phyloP scores from a whole-genome alignment of 2,113 vertebrate species.

The Microcebus ravelobensis region DNA sequence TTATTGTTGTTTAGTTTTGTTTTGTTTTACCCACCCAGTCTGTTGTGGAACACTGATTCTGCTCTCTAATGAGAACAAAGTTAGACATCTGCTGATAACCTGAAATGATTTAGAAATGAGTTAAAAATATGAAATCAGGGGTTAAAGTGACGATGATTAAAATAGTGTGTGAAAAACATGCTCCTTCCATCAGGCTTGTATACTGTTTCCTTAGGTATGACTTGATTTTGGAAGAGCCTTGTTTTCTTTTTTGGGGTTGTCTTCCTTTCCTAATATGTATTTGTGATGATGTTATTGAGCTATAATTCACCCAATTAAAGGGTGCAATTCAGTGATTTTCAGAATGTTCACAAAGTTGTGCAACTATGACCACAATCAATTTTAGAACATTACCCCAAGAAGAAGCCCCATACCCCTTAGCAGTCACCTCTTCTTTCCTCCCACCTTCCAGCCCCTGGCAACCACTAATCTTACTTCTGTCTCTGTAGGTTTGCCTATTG shows the following conservation, averaged over 20 bases:
- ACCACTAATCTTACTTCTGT: neutral
- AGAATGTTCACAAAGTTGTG: neutral
- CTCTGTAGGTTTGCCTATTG: neutral
- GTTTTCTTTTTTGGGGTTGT: conserved; percentile 11
- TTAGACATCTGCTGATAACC: conserved; percentile 35
- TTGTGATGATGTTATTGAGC: conserved; percentile 2
- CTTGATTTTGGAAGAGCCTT: conserved; percentile 45
- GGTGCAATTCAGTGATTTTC: conserved; percentile 27
- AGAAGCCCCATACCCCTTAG: neutral
- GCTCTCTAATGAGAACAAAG: conserved; percentile 57
- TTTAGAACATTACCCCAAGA: conserved; percentile 1
- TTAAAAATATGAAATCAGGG: conserved; percentile 41
- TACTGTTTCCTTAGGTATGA: neutral
- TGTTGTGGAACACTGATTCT: conserved; percentile 46
- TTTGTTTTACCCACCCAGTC: neutral
- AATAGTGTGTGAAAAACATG: neutral
- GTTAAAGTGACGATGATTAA: conserved; percentile 30
- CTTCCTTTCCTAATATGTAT: conserved; percentile 50
- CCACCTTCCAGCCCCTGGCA: neutral
- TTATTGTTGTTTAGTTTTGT: neutral
- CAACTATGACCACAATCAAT: neutral
- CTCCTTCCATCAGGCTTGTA: neutral
- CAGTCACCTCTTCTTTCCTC: neutral
- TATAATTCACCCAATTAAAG: conserved; percentile 20
- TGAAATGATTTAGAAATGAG: conserved; percentile 46